phyloP scores from a whole-genome alignment of 2,797 vertebrate species.

The Intellagama lesueurii region DNA sequence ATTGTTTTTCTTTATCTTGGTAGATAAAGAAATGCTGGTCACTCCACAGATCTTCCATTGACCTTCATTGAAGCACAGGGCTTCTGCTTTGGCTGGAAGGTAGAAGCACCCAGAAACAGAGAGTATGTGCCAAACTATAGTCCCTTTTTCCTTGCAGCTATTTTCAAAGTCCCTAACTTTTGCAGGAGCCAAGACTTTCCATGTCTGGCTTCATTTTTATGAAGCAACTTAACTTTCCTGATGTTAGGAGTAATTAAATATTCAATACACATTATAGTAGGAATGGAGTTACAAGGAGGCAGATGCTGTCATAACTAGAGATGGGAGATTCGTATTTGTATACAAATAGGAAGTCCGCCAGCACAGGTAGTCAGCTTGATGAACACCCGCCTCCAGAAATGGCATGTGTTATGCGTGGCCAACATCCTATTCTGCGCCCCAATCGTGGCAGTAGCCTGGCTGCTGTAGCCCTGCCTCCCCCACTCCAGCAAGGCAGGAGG shows the following conservation, averaged over 20 bases:
- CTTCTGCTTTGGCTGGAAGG: no score
- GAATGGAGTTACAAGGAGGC: background rate
- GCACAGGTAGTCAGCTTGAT: background rate
- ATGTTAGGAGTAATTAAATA: slow-evolving; percentile 19
- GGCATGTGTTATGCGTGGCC: no score
- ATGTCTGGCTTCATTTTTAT: slow-evolving; percentile 8
- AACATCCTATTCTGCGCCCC: no score
- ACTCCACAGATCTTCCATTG: no score
- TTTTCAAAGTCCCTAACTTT: background rate
- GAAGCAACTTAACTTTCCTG: background rate
- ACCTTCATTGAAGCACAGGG: no score
- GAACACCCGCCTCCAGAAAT: no score
- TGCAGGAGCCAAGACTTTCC: background rate
- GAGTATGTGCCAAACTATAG: background rate
- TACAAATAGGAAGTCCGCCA: no score
- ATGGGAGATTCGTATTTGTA: background rate
- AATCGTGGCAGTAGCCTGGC: no score
- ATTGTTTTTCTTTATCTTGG: no score
- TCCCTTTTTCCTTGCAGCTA: background rate
- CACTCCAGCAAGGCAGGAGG: no score
- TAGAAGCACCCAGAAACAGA: background rate
- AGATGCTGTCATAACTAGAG: slow-evolving; percentile 12
- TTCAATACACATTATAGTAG: slow-evolving; percentile 9
- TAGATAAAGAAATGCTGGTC: no score
- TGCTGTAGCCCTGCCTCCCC: no score